Conservation (phyloP, 1,140 invertebrate species). For the Trichonephila clavata region DNA sequence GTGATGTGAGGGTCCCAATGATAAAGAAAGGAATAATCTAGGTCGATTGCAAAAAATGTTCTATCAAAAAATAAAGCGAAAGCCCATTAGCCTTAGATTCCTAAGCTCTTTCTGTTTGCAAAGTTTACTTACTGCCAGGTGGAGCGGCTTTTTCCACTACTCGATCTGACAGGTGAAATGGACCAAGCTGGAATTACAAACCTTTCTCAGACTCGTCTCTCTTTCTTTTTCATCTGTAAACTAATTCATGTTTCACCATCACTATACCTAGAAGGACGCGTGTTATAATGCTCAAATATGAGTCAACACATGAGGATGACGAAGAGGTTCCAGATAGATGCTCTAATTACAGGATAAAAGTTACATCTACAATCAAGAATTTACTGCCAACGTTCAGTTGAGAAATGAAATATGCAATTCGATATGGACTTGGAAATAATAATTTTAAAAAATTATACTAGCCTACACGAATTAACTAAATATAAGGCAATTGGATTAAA, state of each 20-base stretch:
- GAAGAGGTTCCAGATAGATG: background rate
- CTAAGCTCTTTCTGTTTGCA: conserved; percentile 19
- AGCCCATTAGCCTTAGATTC: conserved; percentile 28
- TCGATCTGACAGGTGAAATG: conserved; percentile 40
- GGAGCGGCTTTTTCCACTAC: conserved; percentile 31
- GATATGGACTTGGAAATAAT: too few species aligned
- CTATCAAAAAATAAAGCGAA: background rate
- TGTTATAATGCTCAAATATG: conserved; percentile 43
- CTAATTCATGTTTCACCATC: conserved; percentile 47
- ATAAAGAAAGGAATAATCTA: background rate
- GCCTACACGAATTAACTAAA: too few species aligned
- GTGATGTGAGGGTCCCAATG: background rate
- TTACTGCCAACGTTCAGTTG: too few species aligned
- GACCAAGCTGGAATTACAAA: conserved; percentile 51
- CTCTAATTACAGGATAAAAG: background rate
- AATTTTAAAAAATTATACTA: too few species aligned
- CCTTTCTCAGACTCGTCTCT: conserved; percentile 7
- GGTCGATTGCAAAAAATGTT: background rate
- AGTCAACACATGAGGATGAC: conserved; percentile 25
- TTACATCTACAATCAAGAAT: background rate
- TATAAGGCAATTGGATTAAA: too few species aligned
- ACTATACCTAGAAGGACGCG: conserved; percentile 10
- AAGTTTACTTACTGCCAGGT: conserved; percentile 49
- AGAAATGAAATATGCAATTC: too few species aligned
- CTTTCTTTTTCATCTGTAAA: background rate